A percentile compares a stretch with the other conserved stretches of the same genome.
These are phyloP conservation scores for Drosophila kanekoi DNA, from an alignment of 2,888 invertebrate genomes.

Conservation along the genomic window DNA sequence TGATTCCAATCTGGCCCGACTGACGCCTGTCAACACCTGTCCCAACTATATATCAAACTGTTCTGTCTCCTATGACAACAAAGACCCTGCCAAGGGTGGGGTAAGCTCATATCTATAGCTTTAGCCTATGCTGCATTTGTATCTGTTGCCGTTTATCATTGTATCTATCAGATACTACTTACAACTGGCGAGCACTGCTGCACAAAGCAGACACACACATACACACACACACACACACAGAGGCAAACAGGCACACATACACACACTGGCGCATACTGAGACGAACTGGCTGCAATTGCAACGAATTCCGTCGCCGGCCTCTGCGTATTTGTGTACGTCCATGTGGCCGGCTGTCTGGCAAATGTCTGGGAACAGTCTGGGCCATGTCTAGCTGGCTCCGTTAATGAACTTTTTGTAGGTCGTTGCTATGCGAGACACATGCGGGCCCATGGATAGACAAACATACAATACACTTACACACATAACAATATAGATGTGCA, in stretches of 20 bases:
- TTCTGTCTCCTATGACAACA: conserved; percentile 16
- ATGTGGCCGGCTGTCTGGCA: conserved; percentile 68
- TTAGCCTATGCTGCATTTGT: conserved; percentile 35
- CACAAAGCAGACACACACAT: conserved; percentile 51
- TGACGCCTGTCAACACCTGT: conserved; percentile 23
- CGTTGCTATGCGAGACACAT: conserved; percentile 81
- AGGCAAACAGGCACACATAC: conserved; percentile 18
- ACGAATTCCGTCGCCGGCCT: conserved; percentile 66
- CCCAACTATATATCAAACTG: conserved; percentile 7
- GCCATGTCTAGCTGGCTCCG: conserved; percentile 85
- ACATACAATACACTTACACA: conserved; percentile 8
- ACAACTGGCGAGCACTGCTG: conserved; percentile 45
- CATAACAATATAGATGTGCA: conserved; percentile 7
- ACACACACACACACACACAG: conserved; percentile 24
- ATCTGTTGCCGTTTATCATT: conserved; percentile 25
- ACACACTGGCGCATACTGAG: conserved; percentile 24
- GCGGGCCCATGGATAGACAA: conserved; percentile 47
- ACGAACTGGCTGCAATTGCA: conserved; percentile 66
- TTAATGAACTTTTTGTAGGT: conserved; percentile 86
- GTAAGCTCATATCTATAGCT: conserved; percentile 11
- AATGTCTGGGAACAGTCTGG: conserved; percentile 85
- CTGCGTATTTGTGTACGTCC: conserved; percentile 59
- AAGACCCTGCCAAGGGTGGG: conserved; percentile 12
- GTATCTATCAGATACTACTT: conserved; percentile 64
- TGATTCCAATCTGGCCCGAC: conserved; percentile 3